Base-by-base conservation (phyloP, 2,797 vertebrate species). In the Ficedula albicollis region DNA sequence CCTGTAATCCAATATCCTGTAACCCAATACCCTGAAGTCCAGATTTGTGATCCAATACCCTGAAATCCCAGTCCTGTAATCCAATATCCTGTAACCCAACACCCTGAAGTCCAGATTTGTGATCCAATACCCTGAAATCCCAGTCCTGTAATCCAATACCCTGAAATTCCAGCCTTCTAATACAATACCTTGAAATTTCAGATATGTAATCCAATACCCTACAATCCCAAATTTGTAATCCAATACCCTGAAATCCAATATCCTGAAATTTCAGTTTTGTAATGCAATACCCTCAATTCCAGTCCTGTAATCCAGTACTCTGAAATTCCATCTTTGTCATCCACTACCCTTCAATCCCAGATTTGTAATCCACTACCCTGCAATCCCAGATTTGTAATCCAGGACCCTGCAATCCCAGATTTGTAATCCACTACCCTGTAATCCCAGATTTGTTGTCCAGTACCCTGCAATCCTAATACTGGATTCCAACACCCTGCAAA, bases 61-160 rank as follows among this genome's bases (percentile, higher is more conserved):
- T n/a, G n/a, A n/a, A n/a, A n/a, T n/a, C n/a, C n/a, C n/a, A n/a
- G n/a, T n/a, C n/a, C n/a, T n/a, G n/a, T n/a, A n/a, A n/a, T n/a
- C n/a, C n/a, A n/a, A n/a, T n/a, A n/a, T n/a, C n/a, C n/a, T n/a
- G n/a, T n/a, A n/a, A n/a, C n/a, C n/a, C n/a, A n/a, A n/a, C n/a
- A n/a, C n/a, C n/a, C n/a, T n/a, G n/a, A n/a, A n/a, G n/a, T n/a
- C n/a, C n/a, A n/a, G n/a, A n/a, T n/a, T n/a, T 54, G 22, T 23
- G 25, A 25, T 48, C 96, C 89, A 67, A 63, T 64, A 62, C 43
- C 66, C 68, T 64, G 32, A 4, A n/a, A n/a, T n/a, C n/a, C n/a
- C n/a, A n/a, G n/a, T n/a, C n/a, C n/a, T n/a, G 83, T 90, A 89
- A 90, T 90, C 14, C 88, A 75, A 62, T 82, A 72, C 60, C 67